phyloP scores from a whole-genome alignment of 2,888 invertebrate species.

The Myopa tessellatipennis region DNA sequence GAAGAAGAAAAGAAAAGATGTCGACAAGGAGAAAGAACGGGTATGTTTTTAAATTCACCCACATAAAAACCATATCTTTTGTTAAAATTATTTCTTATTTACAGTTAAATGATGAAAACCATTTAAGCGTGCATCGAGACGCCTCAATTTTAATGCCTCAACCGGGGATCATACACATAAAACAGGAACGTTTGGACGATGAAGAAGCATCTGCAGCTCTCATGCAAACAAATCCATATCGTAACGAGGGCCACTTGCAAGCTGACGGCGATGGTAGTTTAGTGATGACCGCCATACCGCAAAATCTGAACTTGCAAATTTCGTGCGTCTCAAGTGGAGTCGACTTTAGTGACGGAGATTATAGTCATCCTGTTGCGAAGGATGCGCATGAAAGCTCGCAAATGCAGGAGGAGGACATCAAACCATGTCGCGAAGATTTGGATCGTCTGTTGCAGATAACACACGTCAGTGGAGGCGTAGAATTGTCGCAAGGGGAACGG shows the following conservation, averaged over 20 bases:
- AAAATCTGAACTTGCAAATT: conserved; percentile 57
- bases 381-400: no score
- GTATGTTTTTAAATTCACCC: conserved; percentile 6
- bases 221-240: neutral
- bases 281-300: conserved; percentile 61
- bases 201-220: conserved; percentile 25
- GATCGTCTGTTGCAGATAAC: conserved; percentile 61
- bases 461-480: conserved; percentile 58
- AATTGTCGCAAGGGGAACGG: conserved; percentile 43
- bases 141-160: conserved; percentile 31
- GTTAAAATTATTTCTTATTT: neutral
- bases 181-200: conserved; percentile 55
- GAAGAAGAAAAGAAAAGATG: conserved; percentile 63
- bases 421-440: conserved; percentile 60
- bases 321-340: conserved; percentile 55
- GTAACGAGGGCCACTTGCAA: conserved; percentile 28
- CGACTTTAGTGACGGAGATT: conserved; percentile 44
- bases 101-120: conserved; percentile 4
- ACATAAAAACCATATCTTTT: no score
- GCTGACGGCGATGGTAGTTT: conserved; percentile 22
- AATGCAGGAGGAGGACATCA: conserved; percentile 54
- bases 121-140: neutral
- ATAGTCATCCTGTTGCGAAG: no score
- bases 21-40: conserved; percentile 47
- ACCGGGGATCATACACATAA: conserved; percentile 52